phyloP scores from a whole-genome alignment of 2,888 invertebrate species.

The Empis stercorea region DNA sequence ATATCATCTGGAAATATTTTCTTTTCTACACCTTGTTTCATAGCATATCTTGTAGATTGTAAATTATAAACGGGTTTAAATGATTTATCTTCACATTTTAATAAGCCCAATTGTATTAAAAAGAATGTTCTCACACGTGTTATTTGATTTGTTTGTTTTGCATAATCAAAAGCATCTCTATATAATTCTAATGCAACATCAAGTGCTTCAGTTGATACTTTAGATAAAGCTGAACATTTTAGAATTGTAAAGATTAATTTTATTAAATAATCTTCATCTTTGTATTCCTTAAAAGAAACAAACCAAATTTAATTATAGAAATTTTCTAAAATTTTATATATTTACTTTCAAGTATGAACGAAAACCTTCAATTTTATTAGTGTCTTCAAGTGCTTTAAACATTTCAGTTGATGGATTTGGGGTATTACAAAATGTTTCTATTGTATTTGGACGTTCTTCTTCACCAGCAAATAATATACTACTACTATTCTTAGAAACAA shows the following conservation, averaged over 20 bases:
- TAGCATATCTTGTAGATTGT: constrained; percentile 29
- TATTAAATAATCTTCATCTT: constrained; percentile 27
- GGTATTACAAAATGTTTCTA: constrained; percentile 28
- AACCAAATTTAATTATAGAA: background rate
- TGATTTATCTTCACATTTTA: constrained; percentile 27
- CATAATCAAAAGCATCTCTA: constrained; percentile 30
- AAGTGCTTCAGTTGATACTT: constrained; percentile 26
- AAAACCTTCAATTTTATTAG: constrained; percentile 27
- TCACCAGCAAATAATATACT: constrained; percentile 13
- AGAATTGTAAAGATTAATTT: constrained; percentile 31
- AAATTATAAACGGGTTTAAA: constrained; percentile 29
- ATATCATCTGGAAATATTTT: constrained; percentile 26
- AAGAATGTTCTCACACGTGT: constrained; percentile 30
- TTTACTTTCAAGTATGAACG: constrained; percentile 26
- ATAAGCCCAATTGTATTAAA: constrained; percentile 29
- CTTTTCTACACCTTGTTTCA: constrained; percentile 24
- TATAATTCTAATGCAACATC: constrained; percentile 26
- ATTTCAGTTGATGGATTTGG: constrained; percentile 27
- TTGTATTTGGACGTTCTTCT: constrained; percentile 15
- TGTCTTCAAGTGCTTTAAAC: constrained; percentile 26
- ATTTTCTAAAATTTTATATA: constrained; percentile 4
- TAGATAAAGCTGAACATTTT: constrained; percentile 30
- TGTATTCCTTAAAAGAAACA: constrained; percentile 21
- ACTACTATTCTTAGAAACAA: constrained; percentile 15
- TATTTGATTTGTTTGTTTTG: constrained; percentile 28